Conservation (phyloP, 1,140 invertebrate species). For the Gonatopus flavifemur region DNA sequence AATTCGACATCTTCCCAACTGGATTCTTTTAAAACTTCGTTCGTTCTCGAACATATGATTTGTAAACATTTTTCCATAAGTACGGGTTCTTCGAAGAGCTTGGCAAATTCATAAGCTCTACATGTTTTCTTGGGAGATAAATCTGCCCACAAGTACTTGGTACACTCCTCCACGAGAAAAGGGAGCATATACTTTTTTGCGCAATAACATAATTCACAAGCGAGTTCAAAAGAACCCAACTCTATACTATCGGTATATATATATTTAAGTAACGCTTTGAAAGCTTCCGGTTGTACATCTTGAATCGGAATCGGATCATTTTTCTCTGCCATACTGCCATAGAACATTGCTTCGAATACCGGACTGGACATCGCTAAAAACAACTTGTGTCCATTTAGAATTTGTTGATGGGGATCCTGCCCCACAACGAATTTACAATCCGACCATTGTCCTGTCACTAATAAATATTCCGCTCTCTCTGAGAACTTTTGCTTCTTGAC, state of each 20-base stretch:
- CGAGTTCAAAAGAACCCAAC: conserved; percentile 77
- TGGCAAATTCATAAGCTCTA: conserved; percentile 81
- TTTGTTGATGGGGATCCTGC: conserved; percentile 71
- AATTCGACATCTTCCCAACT: conserved; percentile 76
- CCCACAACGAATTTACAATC: conserved; percentile 84
- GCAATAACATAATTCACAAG: conserved; percentile 82
- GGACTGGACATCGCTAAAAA: conserved; percentile 83
- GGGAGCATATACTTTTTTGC: conserved; percentile 88
- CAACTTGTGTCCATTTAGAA: conserved; percentile 75
- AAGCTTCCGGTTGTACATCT: conserved; percentile 83
- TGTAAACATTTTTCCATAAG: conserved; percentile 77
- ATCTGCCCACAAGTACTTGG: conserved; percentile 77
- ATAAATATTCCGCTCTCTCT: conserved; percentile 69
- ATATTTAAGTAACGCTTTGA: conserved; percentile 76
- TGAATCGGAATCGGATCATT: conserved; percentile 74
- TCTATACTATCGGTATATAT: conserved; percentile 81
- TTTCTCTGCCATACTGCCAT: conserved; percentile 69
- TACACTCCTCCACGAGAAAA: conserved; percentile 77
- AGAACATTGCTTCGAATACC: conserved; percentile 82
- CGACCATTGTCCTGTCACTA: conserved; percentile 76
- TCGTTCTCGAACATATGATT: conserved; percentile 75
- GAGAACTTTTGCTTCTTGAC: conserved; percentile 67
- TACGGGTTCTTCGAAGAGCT: conserved; percentile 77
- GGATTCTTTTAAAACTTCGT: conserved; percentile 71
- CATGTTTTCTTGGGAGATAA: conserved; percentile 78